Base-by-base conservation (phyloP, 2,113 vertebrate genomes). In the Phoxinus phoxinus region DNA sequence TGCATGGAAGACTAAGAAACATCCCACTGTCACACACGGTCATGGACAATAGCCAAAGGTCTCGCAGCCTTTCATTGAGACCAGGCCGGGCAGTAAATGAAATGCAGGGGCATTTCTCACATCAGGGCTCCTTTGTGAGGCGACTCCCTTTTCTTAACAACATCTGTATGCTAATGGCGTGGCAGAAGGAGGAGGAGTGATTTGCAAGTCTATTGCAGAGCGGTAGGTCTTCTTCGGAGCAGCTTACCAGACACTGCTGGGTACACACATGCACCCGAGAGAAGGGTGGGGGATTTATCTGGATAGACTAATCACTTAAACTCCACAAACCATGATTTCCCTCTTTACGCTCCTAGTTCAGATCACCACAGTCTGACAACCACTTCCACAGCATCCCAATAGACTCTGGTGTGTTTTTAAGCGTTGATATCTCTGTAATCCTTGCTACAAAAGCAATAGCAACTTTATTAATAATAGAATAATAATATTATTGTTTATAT, bases 161-260 rank as follows among this genome's bases (percentile, higher is more conserved):
- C 94, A 95, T 95, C 94, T 95, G 94, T 95, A 95, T 95, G 94
- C 89, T 94, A 95, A 95, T 95, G 88, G 19, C 0, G 21, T 51
- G 90, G 90, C 91, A 90, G 91, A 90, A 87, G 91, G n/a, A n/a
- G 90, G 87, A 72, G 83, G 84, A 83, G 83, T 79, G 46, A 92
- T 91, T 89, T 91, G 90, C 89, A 90, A 88, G 72, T 91, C 88
- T 86, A 89, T 90, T 88, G 88, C 84, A 85, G 75, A 80, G 79
- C 71, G 83, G 77, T 44, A 82, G 75, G 80, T 86, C 86, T 81
- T 83, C 44, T 81, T 83, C 44, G 30, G 78, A 86, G 61, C 44
- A 67, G 86, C 85, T 88, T 90, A 82, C 72, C 84, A 82, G 59
- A 48, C 51, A 81, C 48, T 48, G 59, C 53, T 79, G 75, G 74